Evolutionary conservation across 2,113 vertebrate genomes (phyloP), one percentile per base, ranked within the genome.

Genomic region (Oncorhynchus gorbuscha): DNA sequence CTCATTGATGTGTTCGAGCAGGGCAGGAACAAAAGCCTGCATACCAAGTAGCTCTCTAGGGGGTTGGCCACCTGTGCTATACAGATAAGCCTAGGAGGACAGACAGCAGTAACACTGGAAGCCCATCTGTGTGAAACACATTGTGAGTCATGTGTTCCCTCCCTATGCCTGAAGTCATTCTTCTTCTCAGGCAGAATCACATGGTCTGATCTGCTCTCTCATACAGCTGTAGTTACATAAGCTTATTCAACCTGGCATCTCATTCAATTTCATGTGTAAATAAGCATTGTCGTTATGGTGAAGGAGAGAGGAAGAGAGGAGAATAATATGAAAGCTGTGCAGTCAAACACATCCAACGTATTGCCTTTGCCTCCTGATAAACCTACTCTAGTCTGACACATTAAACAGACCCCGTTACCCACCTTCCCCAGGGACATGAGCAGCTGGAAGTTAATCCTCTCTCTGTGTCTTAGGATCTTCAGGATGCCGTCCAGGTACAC

Each of bases 401-500:
- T 62, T 18, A 62, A 62, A 62, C 1, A 55, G 51, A 14, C 30
- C 66, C 14, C 6, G 18, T 45, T 22, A 26, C 91, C 88, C 85
- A 97, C 97, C 95, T 99, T 99, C 72, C 97, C 97, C 18, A 98
- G 93, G n/a, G 95, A 94, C 76, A 94, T 96, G 74, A 99, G 92
- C 22, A 97, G 92, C 24, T 93, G 91, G 72, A 99, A 98, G 92
- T 99, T 90, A 55, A 99, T 99, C 87, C 94, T 93, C 22, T 95
- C 90, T 81, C 96, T 93, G 83, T 96, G 91, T 55, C 96, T 94
- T 22, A 99, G 93, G 83, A 98, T 95, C 84, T 91, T 95, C 78
- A 99, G 93, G 85, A 97, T 93, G 32, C 97, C 97, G 22, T 98
- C 96, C 84, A 99, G 83, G 79, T 99, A 99, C 1, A 99, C 97